Evolutionary conservation across 1,140 invertebrate genomes (phyloP).

Genomic region (Pseudoatta argentina): DNA sequence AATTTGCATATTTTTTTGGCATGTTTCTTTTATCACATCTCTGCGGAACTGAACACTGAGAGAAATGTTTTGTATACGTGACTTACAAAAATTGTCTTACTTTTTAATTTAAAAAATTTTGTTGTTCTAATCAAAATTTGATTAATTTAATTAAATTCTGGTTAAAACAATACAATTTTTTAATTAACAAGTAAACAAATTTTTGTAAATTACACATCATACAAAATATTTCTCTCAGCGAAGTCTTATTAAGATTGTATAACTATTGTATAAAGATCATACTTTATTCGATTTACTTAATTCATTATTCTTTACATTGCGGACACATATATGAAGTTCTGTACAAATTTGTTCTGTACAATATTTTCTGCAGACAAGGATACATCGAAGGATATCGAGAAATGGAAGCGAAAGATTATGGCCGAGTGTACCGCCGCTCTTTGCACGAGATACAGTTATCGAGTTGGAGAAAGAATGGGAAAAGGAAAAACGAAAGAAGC

Average conservation of each 20-base stretch:
- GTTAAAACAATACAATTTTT: too few species aligned
- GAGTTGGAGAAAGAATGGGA: conserved; percentile 29
- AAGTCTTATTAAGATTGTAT: too few species aligned
- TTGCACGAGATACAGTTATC: conserved; percentile 53
- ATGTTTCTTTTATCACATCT: not conserved
- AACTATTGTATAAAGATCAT: not conserved
- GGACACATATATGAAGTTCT: not conserved
- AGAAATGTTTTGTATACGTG: too few species aligned
- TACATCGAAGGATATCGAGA: not conserved
- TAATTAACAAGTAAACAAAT: too few species aligned
- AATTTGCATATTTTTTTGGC: not conserved
- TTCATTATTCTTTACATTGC: not conserved
- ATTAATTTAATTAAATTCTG: too few species aligned
- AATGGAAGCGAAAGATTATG: conserved; percentile 55
- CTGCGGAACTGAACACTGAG: too few species aligned
- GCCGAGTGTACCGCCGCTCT: conserved; percentile 75
- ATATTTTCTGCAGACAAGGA: not conserved
- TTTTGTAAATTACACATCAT: too few species aligned
- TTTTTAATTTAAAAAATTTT: too few species aligned
- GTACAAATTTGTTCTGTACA: not conserved
- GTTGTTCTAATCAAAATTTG: too few species aligned
- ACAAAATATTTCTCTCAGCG: too few species aligned
- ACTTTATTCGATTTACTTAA: not conserved
- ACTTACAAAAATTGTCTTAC: not conserved
- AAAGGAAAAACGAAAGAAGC: conserved; percentile 49